Conservation (phyloP, 2,797 vertebrate genomes). For the Lemur catta region DNA sequence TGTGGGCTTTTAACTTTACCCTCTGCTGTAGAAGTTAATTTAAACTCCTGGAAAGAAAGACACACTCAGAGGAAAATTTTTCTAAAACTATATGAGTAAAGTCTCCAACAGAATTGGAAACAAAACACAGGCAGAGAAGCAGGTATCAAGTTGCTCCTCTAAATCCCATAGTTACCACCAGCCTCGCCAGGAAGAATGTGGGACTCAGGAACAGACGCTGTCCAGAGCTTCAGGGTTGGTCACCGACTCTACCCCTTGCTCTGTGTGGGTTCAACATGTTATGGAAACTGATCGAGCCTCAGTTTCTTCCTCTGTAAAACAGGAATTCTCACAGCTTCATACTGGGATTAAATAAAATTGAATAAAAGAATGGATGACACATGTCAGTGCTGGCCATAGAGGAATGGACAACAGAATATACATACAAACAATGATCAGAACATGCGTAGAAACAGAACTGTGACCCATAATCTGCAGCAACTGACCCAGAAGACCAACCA, state of each 20-base stretch:
- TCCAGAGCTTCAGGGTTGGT: too few species aligned
- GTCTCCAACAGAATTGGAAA: background rate
- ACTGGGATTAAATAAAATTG: background rate
- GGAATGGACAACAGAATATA: background rate
- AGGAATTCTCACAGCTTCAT: background rate
- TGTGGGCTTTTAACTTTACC: background rate
- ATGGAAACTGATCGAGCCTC: background rate
- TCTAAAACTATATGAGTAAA: background rate
- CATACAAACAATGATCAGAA: background rate
- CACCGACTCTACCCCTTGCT: background rate
- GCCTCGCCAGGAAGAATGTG: background rate
- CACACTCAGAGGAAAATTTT: background rate
- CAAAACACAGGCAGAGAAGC: background rate
- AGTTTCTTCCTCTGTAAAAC: background rate
- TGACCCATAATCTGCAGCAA: rapidly evolving
- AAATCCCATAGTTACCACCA: background rate
- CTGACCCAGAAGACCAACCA: background rate
- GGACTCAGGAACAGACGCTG: background rate
- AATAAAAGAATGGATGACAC: background rate
- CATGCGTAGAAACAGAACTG: background rate
- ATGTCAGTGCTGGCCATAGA: background rate
- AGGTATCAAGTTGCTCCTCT: background rate
- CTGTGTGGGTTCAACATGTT: rapidly evolving
- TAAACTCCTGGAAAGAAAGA: background rate
- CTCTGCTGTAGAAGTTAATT: background rate